Evolutionary conservation across 2,113 vertebrate species (phyloP), one percentile per base, ranked within the genome.

Genomic region (Morone saxatilis): DNA sequence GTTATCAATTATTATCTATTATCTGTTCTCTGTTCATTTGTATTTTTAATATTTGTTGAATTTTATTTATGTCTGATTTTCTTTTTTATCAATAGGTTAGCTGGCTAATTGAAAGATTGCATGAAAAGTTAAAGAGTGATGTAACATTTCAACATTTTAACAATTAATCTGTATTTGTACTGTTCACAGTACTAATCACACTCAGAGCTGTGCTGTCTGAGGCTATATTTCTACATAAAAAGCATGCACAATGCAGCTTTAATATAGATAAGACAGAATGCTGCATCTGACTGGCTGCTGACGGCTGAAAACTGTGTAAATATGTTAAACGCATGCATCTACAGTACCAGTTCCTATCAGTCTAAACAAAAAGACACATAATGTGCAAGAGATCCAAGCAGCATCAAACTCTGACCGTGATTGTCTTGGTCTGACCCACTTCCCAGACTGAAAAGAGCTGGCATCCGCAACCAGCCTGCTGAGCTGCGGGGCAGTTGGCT

Each of bases 401-500:
- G 48, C 36, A 70, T 81, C 62, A 84, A 31, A 78, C 69, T 67
- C 48, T 57, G 75, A 76, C 61, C 13, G 13, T 74, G 54, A 76
- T 48, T 81, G 57, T 87, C 78, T 25, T 65, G 65, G 69, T 80
- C 61, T 87, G 92, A 89, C 84, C 83, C 59, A 73, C 65, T 87
- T 91, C 86, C 73, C 79, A 70, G 76, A 71, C 61, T 67, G 53
- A 11, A 51, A n/a, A 51, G 50, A 60, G 72, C 51, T 85, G 89
- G 87, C 74, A 71, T 38, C 41, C 54, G 50, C 60, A 71, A 70
- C 25, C 51, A 65, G 70, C 66, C 67, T 79, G 65, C 78, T 81
- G 78, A 80, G 81, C 88, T 88, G 41, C 9, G 45, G 88, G 87
- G 65, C 76, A 84, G 76, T 88, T 93, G 92, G 92, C 87, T 85